Base-by-base conservation (phyloP, 1,140 invertebrate species). In the Drosophila sproati region DNA sequence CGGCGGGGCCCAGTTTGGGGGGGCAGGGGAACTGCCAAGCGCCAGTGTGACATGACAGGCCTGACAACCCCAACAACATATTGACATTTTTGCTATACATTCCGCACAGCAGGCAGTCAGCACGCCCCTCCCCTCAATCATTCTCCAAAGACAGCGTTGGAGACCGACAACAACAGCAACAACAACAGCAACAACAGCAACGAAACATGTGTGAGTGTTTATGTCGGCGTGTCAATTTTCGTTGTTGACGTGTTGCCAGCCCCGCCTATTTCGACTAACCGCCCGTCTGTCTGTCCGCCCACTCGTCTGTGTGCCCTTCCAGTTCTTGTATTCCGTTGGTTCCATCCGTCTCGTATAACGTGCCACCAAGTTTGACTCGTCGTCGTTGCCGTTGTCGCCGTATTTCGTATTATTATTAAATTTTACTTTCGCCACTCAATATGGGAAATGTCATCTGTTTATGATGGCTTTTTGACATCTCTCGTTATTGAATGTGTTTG, bases 371-470 rank as follows among this genome's bases (percentile, higher is more conserved):
- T 81, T 77, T 81, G 79, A 82, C 74, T 82, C 73, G 81, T 63
- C 68, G 35, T 8, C 31, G 45, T 28, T 34, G 59, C 29, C 45
- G 35, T 67, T 37, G n/a, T 59, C 8, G 34, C 20, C 41, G 72
- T 74, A 61, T 57, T 69, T 35, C 51, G 80, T 76, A 85, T 80
- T 90, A 89, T 89, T 89, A 89, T 89, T 89, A 90, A 89, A 89
- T 89, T 89, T 90, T 89, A 90, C 85, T 89, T 89, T 89, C 85
- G 86, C 85, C 85, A 90, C 86, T 89, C 85, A 90, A 89, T 89
- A 89, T 89, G 85, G 85, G 85, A 89, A 89, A 89, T 89, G 85
- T 90, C 85, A 89, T 89, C 85, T 89, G 85, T 90, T 89, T 90
- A 89, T 89, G 85, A 89, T 89, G 85, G 80, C 81, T 90, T 89